These are phyloP conservation scores for Parthenolecanium corni DNA, from an alignment of 2,888 invertebrate species.

Conservation along the genomic window DNA sequence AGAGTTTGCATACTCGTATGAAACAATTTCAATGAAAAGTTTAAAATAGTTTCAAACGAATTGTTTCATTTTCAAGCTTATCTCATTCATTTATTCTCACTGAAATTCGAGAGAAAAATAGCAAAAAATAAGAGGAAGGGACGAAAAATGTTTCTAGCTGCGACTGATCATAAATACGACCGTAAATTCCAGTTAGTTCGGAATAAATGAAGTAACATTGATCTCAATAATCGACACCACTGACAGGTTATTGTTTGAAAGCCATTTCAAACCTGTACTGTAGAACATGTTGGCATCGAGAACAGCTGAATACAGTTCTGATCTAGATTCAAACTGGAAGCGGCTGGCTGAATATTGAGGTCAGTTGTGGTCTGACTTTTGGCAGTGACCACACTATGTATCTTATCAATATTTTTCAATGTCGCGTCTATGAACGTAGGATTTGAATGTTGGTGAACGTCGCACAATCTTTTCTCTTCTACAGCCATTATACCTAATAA, in stretches of 20 bases:
- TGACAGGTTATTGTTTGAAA: neutral
- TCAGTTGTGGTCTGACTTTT: neutral
- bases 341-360: neutral
- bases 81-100: too few relatives aligned
- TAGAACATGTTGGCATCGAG: constrained; percentile 2
- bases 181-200: too few relatives aligned
- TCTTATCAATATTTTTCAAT: neutral
- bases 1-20: too few relatives aligned
- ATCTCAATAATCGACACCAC: neutral
- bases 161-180: too few relatives aligned
- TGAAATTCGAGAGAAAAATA: too few relatives aligned
- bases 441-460: constrained; percentile 6
- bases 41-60: too few relatives aligned
- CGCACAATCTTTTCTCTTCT: constrained; percentile 25
- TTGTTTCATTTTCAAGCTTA: too few relatives aligned
- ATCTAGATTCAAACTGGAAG: constrained; percentile 8
- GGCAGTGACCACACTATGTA: neutral
- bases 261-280: neutral
- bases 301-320: constrained; percentile 16
- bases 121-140: too few relatives aligned
- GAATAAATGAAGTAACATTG: too few relatives aligned
- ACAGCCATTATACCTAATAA: constrained; percentile 16
- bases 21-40: too few relatives aligned
- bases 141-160: too few relatives aligned
- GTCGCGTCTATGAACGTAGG: neutral